Base-by-base conservation (phyloP, 2,888 invertebrate genomes). In the Amblyjoppa fuscipennis region DNA sequence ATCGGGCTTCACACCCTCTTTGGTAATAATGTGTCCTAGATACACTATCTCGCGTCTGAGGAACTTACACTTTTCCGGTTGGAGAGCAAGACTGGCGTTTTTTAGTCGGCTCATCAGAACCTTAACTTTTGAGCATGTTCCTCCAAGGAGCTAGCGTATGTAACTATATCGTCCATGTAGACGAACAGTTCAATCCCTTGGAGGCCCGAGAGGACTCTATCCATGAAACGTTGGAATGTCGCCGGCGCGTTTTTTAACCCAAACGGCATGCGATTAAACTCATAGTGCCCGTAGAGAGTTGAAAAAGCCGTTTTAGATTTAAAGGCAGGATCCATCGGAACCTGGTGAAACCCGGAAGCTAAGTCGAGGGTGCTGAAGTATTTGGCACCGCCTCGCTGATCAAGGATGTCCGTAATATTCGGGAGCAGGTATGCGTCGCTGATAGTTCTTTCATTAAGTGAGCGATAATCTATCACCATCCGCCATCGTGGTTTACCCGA, bases 291-390 rank as follows among this genome's bases (percentile, higher is more conserved):
- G 20, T 81, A 71, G 9, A 81, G 81, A 11, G 84, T 81, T 2
- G 81, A 77, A 61, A 84, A 81, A 0, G 66, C 73, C 2, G 84
- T 84, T 76, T 86, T 80, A 1, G 45, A 20, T 66, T 81, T 77
- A 0, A 78, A 84, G 0, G 28, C n/a, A 1, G 66, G 66, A 41
- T 84, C 71, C 80, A 82, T 81, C 4, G 88, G 88, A 3, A 90
- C 87, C 77, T 90, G 90, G 70, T 90, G 89, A 68, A 88, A 90
- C 3, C 89, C 89, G 2, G 84, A 85, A 4, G 88, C 88, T 16
- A 90, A 45, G 70, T 90, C 89, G 0, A 90, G 71, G 0, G 87
- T 88, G 3, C 84, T 79, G 75, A 90, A 90, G 76, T 89, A 89
- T 28, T 84, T 78, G 2, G 83, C 73, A 38, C 84, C 71, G n/a